Conservation (phyloP, 1,140 invertebrate species). For the Maniola jurtina region DNA sequence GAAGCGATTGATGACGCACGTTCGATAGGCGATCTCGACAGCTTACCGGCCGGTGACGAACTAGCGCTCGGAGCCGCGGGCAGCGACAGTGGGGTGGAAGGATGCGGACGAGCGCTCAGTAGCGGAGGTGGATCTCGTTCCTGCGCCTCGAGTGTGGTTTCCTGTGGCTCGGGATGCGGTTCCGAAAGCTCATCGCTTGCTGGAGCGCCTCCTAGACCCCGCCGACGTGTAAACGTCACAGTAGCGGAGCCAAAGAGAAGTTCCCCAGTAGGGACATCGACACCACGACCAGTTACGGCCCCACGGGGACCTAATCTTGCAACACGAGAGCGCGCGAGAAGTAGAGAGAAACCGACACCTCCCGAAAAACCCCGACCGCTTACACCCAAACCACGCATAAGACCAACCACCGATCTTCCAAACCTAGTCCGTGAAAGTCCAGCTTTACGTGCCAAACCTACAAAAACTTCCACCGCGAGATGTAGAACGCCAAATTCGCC, state of each 20-base stretch:
- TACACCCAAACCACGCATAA: slow-evolving; percentile 80
- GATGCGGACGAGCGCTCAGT: slow-evolving; percentile 83
- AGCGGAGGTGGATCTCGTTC: slow-evolving; percentile 81
- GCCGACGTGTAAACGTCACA: slow-evolving; percentile 64
- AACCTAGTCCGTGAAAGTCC: slow-evolving; percentile 77
- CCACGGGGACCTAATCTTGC: slow-evolving; percentile 75
- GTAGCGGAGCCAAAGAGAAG: slow-evolving; percentile 61
- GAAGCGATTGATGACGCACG: slow-evolving; percentile 64
- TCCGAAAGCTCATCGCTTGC: slow-evolving; percentile 86
- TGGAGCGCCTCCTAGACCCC: slow-evolving; percentile 60
- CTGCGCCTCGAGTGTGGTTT: slow-evolving; percentile 87
- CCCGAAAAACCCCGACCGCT: slow-evolving; percentile 67
- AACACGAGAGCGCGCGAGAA: slow-evolving; percentile 77
- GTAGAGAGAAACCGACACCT: slow-evolving; percentile 75
- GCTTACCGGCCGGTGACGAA: slow-evolving; percentile 65
- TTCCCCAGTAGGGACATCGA: slow-evolving; percentile 67
- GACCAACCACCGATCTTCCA: slow-evolving; percentile 75
- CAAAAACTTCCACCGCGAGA: slow-evolving; percentile 79
- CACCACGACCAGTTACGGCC: slow-evolving; percentile 78
- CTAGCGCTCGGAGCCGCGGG: slow-evolving; percentile 79
- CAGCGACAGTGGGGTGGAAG: slow-evolving; percentile 89
- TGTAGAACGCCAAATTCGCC: slow-evolving; percentile 82
- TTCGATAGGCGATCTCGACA: slow-evolving; percentile 65
- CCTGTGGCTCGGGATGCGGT: slow-evolving; percentile 86
- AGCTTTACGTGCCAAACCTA: slow-evolving; percentile 76